These are phyloP conservation scores for Calephelis nemesis DNA, from an alignment of 1,140 invertebrate species.

Conservation along the genomic window DNA sequence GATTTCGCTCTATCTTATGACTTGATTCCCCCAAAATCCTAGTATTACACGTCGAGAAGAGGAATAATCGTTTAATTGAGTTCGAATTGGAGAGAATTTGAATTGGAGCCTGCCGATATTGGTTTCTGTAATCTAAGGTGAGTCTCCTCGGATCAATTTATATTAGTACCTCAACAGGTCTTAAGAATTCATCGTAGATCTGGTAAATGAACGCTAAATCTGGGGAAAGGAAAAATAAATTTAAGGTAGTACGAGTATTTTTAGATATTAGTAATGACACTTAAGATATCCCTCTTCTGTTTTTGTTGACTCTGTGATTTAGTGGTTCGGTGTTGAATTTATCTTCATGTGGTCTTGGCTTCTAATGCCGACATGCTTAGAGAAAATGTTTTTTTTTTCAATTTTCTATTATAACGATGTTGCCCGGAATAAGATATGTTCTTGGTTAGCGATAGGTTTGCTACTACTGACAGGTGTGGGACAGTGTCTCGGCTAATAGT, in stretches of 20 bases:
- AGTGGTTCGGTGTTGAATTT: too few species aligned
- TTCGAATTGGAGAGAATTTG: constrained; percentile 24
- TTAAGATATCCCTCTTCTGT: too few species aligned
- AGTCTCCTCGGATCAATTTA: background rate
- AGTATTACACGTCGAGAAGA: constrained; percentile 41
- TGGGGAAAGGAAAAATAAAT: background rate
- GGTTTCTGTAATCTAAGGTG: constrained; percentile 11
- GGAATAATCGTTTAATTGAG: constrained; percentile 57
- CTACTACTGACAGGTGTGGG: too few species aligned
- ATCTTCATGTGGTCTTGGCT: too few species aligned
- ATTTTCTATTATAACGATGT: too few species aligned
- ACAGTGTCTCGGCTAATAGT: too few species aligned
- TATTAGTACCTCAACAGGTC: constrained; percentile 1
- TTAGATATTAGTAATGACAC: too few species aligned
- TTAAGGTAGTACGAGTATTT: background rate
- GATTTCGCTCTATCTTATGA: constrained; percentile 17
- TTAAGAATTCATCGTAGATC: background rate
- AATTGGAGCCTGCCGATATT: constrained; percentile 9
- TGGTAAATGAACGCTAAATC: background rate
- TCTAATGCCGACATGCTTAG: too few species aligned
- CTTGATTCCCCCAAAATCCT: constrained; percentile 28
- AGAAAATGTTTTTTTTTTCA: too few species aligned
- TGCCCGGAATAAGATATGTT: too few species aligned
- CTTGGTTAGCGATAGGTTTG: too few species aligned
- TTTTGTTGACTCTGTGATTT: too few species aligned